Conservation (phyloP, 1,140 invertebrate genomes). For the Melipona quadrifasciata region DNA sequence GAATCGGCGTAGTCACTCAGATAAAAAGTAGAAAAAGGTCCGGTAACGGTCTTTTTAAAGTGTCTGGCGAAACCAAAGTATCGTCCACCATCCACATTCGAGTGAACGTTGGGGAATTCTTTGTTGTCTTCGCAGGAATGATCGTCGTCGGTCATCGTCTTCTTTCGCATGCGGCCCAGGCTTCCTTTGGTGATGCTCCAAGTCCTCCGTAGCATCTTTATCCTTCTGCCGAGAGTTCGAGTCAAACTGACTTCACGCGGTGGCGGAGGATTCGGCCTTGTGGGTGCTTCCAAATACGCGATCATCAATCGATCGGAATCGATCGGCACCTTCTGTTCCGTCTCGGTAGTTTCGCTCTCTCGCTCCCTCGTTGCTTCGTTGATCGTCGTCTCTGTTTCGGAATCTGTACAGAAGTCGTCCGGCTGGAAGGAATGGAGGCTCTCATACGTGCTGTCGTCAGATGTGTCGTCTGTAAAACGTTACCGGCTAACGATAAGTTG, state of each 20-base stretch:
- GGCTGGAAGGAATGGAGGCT: constrained; percentile 71
- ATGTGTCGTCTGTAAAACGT: constrained; percentile 70
- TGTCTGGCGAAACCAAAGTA: constrained; percentile 77
- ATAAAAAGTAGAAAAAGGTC: constrained; percentile 74
- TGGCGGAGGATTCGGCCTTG: constrained; percentile 74
- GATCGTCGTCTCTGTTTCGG: constrained; percentile 62
- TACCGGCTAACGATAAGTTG: neutral
- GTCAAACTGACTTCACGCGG: constrained; percentile 75
- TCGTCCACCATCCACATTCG: constrained; percentile 53
- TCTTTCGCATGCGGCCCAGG: constrained; percentile 73
- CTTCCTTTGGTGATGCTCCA: constrained; percentile 80
- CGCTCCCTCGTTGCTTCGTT: neutral
- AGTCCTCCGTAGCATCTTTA: constrained; percentile 76
- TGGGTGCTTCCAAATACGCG: constrained; percentile 66
- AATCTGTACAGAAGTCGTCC: constrained; percentile 72
- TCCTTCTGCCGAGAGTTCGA: constrained; percentile 72
- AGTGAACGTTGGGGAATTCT: constrained; percentile 60
- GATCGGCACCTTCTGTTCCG: neutral
- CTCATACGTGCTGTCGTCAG: constrained; percentile 79
- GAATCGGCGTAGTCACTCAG: constrained; percentile 57
- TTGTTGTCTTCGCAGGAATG: constrained; percentile 52
- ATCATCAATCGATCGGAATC: constrained; percentile 16
- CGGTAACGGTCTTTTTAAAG: constrained; percentile 66
- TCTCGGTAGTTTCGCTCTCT: neutral
- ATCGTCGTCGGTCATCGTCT: constrained; percentile 61